Evolutionary conservation across 92 coral and sea anemone genomes (phyloP).

Genomic region (Umimayanthus kanabou): DNA sequence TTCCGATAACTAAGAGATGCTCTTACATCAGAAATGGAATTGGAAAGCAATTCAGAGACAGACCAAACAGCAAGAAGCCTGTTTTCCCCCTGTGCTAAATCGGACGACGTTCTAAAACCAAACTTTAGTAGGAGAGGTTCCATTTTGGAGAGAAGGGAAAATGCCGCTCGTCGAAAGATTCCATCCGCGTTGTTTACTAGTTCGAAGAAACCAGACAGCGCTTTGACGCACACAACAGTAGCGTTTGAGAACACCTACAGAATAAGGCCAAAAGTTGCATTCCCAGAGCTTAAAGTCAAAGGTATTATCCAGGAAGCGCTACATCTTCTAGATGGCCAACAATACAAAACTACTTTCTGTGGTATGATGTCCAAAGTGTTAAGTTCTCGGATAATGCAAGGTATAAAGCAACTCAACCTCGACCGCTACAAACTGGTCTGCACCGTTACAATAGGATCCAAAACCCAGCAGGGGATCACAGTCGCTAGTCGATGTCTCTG

Average conservation of each 20-base stretch:
- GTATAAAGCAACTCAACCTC: constrained; percentile 54
- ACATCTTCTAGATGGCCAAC: constrained; percentile 25
- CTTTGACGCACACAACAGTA: not conserved
- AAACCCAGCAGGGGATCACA: constrained; percentile 47
- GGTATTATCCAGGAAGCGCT: constrained; percentile 60
- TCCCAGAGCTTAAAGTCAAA: constrained; percentile 60
- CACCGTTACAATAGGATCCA: constrained; percentile 66
- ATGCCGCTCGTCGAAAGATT: not conserved
- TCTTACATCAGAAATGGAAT: not conserved
- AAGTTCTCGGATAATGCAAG: constrained; percentile 53
- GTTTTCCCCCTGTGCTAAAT: not conserved
- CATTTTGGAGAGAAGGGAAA: not conserved
- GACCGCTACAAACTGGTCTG: constrained; percentile 68
- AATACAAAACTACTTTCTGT: constrained; percentile 39
- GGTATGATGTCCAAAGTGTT: constrained; percentile 56
- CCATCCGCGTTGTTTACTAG: not conserved
- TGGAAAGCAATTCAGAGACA: not conserved
- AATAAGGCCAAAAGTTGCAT: constrained; percentile 64
- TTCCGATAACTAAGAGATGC: not conserved
- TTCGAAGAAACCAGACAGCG: not conserved
- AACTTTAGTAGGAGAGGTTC: not conserved
- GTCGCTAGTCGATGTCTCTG: constrained; percentile 74
- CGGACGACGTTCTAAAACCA: not conserved
- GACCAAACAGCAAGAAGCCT: not conserved
- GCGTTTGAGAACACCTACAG: constrained; percentile 71